Percentiles rank a stretch among this genome's conserved stretches.
phyloP scores from a whole-genome alignment of 30 jellyfish, hydroid and myxozoan species.

The Hydra vulgaris region DNA sequence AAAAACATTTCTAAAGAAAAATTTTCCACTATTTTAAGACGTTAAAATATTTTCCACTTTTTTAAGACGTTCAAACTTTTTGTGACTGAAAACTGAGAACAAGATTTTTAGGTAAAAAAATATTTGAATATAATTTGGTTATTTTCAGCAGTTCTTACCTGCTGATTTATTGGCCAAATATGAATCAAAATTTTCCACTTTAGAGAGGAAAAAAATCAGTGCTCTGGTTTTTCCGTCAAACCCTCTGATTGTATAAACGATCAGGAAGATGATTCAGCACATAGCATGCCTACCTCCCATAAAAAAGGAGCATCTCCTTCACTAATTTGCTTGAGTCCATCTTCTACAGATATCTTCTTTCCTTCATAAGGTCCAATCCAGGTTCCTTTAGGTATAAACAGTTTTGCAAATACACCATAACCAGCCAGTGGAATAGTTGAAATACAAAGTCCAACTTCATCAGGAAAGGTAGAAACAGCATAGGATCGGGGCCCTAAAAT shows the following conservation, averaged over 20 bases:
- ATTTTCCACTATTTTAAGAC: no score
- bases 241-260: not conserved
- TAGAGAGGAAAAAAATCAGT: not conserved
- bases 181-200: not conserved
- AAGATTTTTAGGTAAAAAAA: not conserved
- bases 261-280: not conserved
- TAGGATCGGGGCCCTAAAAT: constrained; percentile 61
- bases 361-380: constrained; percentile 99
- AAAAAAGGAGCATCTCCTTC: constrained; percentile 62
- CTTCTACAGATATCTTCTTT: constrained; percentile 68
- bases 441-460: constrained; percentile 91
- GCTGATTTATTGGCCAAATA: not conserved
- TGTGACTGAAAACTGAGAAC: not conserved
- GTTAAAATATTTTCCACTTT: no score
- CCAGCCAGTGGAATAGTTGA: constrained; percentile 92
- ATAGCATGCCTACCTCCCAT: constrained; percentile 82
- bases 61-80: not conserved
- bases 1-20: no score
- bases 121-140: not conserved
- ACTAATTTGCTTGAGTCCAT: constrained; percentile 67
- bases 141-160: not conserved
- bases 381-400: constrained; percentile 85
- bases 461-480: constrained; percentile 95
- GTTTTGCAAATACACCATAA: constrained; percentile 93
- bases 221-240: not conserved